Evolutionary conservation across 2,888 invertebrate genomes (phyloP).

Genomic region (Athalia rosae): DNA sequence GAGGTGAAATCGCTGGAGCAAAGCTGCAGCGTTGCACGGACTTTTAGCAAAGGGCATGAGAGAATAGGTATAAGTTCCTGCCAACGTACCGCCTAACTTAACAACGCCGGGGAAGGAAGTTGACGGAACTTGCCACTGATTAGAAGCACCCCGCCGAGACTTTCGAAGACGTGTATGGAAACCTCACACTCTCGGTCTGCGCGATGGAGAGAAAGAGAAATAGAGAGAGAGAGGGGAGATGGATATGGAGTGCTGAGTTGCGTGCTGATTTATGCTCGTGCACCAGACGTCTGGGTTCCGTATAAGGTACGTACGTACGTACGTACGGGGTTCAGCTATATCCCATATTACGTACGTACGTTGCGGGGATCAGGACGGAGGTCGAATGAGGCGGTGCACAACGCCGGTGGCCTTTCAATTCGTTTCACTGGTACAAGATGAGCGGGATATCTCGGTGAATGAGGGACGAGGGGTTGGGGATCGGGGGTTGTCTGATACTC

Average conservation of each 20-base stretch:
- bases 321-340: too few species aligned
- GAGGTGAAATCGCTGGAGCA: not conserved
- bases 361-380: too few species aligned
- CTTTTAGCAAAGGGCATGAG: constrained; percentile 1
- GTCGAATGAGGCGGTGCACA: too few species aligned
- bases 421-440: too few species aligned
- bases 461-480: too few species aligned
- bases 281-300: not conserved
- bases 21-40: not conserved
- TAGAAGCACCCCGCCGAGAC: constrained; percentile 70
- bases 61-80: constrained; percentile 8
- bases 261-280: not conserved
- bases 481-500: too few species aligned
- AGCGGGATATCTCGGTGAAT: too few species aligned
- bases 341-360: too few species aligned
- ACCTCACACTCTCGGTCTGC: too few species aligned
- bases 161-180: constrained; percentile 51
- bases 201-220: not conserved
- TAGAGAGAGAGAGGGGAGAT: not conserved
- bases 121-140: constrained; percentile 68
- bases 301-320: too few species aligned
- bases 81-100: constrained; percentile 58
- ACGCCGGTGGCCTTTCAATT: too few species aligned
- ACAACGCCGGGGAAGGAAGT: constrained; percentile 64
- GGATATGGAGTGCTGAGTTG: not conserved